Evolutionary conservation across 2,797 vertebrate species (phyloP).

Genomic region (Anolis apletophallus): DNA sequence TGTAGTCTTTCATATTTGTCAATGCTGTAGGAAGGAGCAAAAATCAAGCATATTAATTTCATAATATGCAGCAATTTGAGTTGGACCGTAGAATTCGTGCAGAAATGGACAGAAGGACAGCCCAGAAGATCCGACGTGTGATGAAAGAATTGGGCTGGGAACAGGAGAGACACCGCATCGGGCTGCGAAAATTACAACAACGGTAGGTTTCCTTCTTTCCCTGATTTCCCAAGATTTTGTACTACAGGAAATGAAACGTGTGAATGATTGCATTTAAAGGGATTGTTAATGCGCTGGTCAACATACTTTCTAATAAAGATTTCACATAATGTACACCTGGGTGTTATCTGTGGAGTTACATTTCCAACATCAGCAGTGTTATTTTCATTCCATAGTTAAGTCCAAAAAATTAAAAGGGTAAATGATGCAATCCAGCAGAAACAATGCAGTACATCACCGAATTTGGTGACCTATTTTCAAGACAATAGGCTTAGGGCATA

Average conservation of each 20-base stretch:
- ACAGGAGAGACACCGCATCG: constrained; percentile 79
- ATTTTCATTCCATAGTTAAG: not conserved
- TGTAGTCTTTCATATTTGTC: not conserved
- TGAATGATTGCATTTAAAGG: not conserved
- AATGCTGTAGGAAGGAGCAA: not conserved
- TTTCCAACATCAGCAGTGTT: not conserved
- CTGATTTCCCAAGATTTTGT: not conserved
- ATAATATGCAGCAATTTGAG: constrained; percentile 83
- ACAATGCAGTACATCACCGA: too few relatives aligned
- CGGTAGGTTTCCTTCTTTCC: constrained; percentile 73
- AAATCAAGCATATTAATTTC: constrained; percentile 6
- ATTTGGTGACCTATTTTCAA: too few relatives aligned
- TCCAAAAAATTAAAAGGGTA: too few relatives aligned
- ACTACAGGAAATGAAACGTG: not conserved
- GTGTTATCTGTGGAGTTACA: too few relatives aligned
- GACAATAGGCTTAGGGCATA: too few relatives aligned
- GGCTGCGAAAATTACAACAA: constrained; percentile 83
- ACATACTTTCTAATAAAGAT: too few relatives aligned
- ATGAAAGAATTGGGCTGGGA: constrained; percentile 88
- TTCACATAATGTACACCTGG: too few relatives aligned
- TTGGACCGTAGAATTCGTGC: constrained; percentile 82
- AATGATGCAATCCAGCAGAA: too few relatives aligned
- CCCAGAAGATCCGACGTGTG: constrained; percentile 77
- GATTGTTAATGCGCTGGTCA: too few relatives aligned
- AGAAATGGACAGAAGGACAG: constrained; percentile 78